Evolutionary conservation across 2,797 vertebrate genomes (phyloP), one percentile per base, ranked within the genome.

Genomic region (Myripristis jacobus): DNA sequence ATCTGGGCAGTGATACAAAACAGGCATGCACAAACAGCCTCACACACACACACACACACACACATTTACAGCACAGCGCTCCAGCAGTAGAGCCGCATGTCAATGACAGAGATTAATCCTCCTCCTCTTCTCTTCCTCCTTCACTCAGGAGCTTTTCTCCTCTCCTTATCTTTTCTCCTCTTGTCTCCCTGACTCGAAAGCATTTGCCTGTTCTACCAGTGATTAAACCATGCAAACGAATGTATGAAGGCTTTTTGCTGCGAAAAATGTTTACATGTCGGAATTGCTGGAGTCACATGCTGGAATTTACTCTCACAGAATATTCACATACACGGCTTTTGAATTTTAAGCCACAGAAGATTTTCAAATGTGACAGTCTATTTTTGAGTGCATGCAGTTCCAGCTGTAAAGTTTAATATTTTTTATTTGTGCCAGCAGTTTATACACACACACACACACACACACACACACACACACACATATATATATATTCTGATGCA

Each of bases 221-320:
- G 71, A 74, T 74, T 83, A 73, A 81, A 73, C 50, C 68, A 59
- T 51, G 34, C 56, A 50, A n/a, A n/a, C n/a, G n/a, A n/a, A n/a
- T n/a, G n/a, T n/a, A n/a, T n/a, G n/a, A 8, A 38, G 41, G 10
- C 13, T 52, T 47, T 46, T 19, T 34, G 9, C 62, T n/a, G n/a
- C n/a, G n/a, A n/a, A n/a, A n/a, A n/a, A n/a, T n/a, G n/a, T n/a
- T n/a, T n/a, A n/a, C n/a, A n/a, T n/a, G n/a, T n/a, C n/a, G n/a
- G n/a, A n/a, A n/a, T n/a, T n/a, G n/a, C n/a, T n/a, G n/a, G 76
- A 48, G 9, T 36, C 72, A 53, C 69, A 61, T 77, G 27, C 78
- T 71, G 66, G 15, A 68, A 31, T 21, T 31, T 38, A 57, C 5
- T 9, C 34, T 9, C 34, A 25, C 3, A 15, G 27, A 19, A 29